Conservation (phyloP, 2,888 invertebrate species). For the Molanna angustata region DNA sequence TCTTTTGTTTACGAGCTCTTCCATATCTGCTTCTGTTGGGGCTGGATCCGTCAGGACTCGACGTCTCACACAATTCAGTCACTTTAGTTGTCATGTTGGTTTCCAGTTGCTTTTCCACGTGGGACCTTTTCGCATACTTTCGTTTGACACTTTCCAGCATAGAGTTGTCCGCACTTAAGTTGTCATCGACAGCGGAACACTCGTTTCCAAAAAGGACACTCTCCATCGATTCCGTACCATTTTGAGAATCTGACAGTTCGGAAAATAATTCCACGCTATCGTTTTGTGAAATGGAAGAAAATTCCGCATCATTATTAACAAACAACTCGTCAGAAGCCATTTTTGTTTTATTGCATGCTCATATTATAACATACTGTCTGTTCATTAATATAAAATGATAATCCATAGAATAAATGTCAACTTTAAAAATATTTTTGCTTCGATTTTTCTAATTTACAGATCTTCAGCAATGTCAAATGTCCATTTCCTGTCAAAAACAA, state of each 20-base stretch:
- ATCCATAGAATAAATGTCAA: no score
- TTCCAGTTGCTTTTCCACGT: constrained; percentile 46
- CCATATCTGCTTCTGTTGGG: constrained; percentile 58
- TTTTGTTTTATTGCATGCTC: no score
- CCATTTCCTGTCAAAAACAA: no score
- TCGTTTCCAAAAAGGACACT: no score
- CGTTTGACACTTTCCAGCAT: constrained; percentile 2
- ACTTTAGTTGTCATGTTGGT: constrained; percentile 47
- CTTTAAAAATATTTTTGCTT: no score
- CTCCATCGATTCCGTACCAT: constrained; percentile 4
- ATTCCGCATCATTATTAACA: background rate
- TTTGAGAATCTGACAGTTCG: background rate
- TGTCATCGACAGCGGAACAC: background rate
- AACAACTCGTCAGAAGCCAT: constrained; percentile 9
- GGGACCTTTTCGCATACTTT: constrained; percentile 35
- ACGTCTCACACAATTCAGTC: constrained; percentile 45
- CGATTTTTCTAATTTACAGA: no score
- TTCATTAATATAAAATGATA: no score
- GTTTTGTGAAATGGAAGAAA: background rate
- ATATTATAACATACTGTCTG: no score
- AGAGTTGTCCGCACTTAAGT: background rate
- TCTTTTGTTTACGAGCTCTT: constrained; percentile 55
- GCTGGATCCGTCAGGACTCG: constrained; percentile 41
- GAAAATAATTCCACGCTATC: constrained; percentile 3
- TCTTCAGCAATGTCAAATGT: no score